Evolutionary conservation across 2,113 vertebrate genomes (phyloP).

Genomic region (Grammomys dolichurus): DNA sequence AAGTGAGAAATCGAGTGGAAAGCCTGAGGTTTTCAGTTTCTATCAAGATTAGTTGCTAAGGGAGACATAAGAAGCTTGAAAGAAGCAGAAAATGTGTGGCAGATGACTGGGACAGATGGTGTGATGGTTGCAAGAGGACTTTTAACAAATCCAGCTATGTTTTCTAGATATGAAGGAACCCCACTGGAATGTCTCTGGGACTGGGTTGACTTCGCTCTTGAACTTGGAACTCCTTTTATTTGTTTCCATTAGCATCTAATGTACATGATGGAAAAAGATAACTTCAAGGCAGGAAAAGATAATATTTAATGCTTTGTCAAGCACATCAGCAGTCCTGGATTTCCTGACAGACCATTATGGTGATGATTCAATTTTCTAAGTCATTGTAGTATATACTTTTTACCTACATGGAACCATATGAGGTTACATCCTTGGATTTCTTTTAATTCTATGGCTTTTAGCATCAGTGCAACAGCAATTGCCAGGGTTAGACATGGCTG

Average conservation of each 20-base stretch:
- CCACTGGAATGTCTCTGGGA: slow-evolving; percentile 96
- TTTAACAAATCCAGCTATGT: slow-evolving; percentile 97
- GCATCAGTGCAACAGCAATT: background rate
- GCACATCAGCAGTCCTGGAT: slow-evolving; percentile 96
- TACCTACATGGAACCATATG: slow-evolving; percentile 7
- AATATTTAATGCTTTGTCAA: slow-evolving; percentile 95
- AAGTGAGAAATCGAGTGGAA: slow-evolving; percentile 93
- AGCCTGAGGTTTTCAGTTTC: slow-evolving; percentile 93
- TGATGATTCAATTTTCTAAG: slow-evolving; percentile 60
- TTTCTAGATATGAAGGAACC: slow-evolving; percentile 95
- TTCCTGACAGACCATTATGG: slow-evolving; percentile 93
- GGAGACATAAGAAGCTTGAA: slow-evolving; percentile 94
- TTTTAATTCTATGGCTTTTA: slow-evolving; percentile 42
- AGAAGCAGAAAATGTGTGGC: slow-evolving; percentile 92
- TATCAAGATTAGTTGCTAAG: slow-evolving; percentile 98
- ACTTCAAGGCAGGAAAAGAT: slow-evolving; percentile 96
- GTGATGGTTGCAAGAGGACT: slow-evolving; percentile 97
- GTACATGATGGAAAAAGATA: slow-evolving; percentile 97
- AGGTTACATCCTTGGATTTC: slow-evolving; percentile 7
- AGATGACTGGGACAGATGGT: slow-evolving; percentile 94
- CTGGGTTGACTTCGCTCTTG: slow-evolving; percentile 95
- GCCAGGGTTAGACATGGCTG: background rate
- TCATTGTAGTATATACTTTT: slow-evolving; percentile 56
- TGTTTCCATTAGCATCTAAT: slow-evolving; percentile 99
- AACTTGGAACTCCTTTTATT: slow-evolving; percentile 95